Conservation (phyloP, 2,113 vertebrate species). For the Oreocharis arfaki region DNA sequence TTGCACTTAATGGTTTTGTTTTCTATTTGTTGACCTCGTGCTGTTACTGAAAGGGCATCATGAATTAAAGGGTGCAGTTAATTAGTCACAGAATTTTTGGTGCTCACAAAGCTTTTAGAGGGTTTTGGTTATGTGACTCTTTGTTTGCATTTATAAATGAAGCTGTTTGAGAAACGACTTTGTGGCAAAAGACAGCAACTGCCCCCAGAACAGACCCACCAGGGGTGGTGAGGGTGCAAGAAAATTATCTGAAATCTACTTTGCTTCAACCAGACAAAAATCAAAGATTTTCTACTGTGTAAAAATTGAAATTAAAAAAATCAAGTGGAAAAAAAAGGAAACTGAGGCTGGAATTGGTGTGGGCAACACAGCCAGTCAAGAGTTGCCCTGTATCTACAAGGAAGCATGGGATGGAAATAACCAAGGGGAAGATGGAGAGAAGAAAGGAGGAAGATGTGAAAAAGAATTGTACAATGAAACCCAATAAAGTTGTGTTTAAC, state of each 20-base stretch:
- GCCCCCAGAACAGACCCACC: not conserved
- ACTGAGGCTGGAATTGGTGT: not conserved
- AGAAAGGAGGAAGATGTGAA: not conserved
- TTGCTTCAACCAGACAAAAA: not conserved
- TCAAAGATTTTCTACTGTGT: not conserved
- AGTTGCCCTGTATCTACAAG: accelerated
- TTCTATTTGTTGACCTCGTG: not conserved
- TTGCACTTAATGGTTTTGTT: not conserved
- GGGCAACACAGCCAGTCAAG: not conserved
- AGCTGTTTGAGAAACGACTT: not conserved
- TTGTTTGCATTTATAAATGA: not conserved
- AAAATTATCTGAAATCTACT: not conserved
- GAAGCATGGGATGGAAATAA: not conserved
- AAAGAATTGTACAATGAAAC: not conserved
- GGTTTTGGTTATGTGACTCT: not conserved
- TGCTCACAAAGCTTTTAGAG: not conserved
- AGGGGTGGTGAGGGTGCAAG: not conserved
- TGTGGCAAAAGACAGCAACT: not conserved
- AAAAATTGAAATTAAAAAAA: not conserved
- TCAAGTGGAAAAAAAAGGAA: not conserved
- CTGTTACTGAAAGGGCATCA: accelerated
- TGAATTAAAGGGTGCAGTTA: not conserved
- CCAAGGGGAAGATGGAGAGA: not conserved
- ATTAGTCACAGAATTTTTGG: not conserved
- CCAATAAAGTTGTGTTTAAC: not conserved